phyloP scores from a whole-genome alignment of 2,888 invertebrate species.

The Rhyacophila evoluta region DNA sequence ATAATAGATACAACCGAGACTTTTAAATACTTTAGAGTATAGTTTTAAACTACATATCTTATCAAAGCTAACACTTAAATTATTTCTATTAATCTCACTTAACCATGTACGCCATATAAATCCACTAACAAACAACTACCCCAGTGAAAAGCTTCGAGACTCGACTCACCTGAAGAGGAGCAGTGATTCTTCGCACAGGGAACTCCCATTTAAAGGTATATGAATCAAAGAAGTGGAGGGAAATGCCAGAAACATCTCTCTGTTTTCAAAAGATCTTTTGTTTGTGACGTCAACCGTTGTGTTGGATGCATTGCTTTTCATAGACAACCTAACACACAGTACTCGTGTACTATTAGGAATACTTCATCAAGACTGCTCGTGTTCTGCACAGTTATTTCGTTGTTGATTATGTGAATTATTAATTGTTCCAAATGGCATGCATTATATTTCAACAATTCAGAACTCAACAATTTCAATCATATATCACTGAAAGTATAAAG shows the following conservation, averaged over 20 bases:
- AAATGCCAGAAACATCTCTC: not conserved
- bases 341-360: not conserved
- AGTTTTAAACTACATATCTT: too few species aligned
- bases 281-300: not conserved
- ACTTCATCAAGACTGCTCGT: not conserved
- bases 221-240: not conserved
- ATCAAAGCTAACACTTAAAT: too few species aligned
- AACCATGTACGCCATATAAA: not conserved
- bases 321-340: not conserved
- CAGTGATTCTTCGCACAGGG: not conserved
- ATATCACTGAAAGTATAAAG: too few species aligned
- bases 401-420: too few species aligned
- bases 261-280: slow-evolving; percentile 6
- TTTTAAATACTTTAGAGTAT: too few species aligned
- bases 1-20: too few species aligned
- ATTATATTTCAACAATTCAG: too few species aligned
- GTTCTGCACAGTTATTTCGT: not conserved
- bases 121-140: not conserved
- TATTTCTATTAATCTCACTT: too few species aligned
- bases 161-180: not conserved
- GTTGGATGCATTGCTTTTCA: slow-evolving; percentile 1
- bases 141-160: not conserved
- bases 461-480: too few species aligned
- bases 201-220: not conserved
- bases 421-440: too few species aligned